A percentile compares a stretch with the other conserved stretches of the same genome.
These are phyloP conservation scores for Steinernema carpocapsae DNA, from an alignment of 2,888 invertebrate species.

Conservation along the genomic window DNA sequence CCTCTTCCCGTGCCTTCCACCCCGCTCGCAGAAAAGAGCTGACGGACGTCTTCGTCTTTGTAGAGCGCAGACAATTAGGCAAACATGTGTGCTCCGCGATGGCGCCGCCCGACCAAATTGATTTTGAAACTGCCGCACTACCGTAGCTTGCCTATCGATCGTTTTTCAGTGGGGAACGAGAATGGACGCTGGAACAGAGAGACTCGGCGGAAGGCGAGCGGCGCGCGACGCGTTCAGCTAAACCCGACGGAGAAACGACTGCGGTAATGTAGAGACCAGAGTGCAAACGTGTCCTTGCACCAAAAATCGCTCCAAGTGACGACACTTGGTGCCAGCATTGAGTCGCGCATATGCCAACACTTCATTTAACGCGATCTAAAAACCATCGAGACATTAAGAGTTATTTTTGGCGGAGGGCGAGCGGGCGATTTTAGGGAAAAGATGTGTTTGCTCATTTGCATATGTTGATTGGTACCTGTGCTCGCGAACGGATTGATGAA, in stretches of 20 bases:
- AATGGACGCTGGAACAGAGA: constrained; percentile 31
- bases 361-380: constrained; percentile 33
- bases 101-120: constrained; percentile 22
- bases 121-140: constrained; percentile 34
- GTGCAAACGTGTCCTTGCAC: constrained; percentile 32
- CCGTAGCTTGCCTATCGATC: constrained; percentile 35
- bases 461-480: no score
- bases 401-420: neutral
- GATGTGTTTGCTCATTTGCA: no score
- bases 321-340: constrained; percentile 27
- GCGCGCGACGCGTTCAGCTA: constrained; percentile 27
- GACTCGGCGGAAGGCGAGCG: constrained; percentile 23
- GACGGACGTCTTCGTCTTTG: constrained; percentile 4
- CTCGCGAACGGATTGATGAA: neutral
- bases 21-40: neutral
- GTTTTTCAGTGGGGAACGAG: constrained; percentile 29
- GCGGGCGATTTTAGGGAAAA: constrained; percentile 13
- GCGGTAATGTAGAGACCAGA: constrained; percentile 35
- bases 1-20: neutral
- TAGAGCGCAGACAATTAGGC: constrained; percentile 32
- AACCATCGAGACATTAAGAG: neutral
- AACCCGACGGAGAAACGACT: constrained; percentile 33
- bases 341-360: constrained; percentile 34
- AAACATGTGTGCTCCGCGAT: constrained; percentile 29
- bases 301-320: constrained; percentile 31